Conservation (phyloP, 2,888 invertebrate species). For the Kryphioiulus occultus region DNA sequence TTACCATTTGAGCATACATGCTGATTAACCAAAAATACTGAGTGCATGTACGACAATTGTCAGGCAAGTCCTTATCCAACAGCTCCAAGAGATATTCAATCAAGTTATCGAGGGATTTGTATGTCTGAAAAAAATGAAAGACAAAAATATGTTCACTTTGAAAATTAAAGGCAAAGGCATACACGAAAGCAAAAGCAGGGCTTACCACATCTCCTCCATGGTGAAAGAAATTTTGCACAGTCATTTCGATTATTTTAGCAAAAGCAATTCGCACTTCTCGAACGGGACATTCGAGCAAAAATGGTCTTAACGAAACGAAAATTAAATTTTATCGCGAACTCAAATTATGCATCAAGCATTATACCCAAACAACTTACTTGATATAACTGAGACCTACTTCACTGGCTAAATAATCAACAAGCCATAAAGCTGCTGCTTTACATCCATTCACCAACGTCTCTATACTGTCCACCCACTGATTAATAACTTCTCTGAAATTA, state of each 20-base stretch:
- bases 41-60: constrained; percentile 62
- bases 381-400: constrained; percentile 61
- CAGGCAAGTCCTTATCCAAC: constrained; percentile 63
- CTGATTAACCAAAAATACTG: constrained; percentile 64
- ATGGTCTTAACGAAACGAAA: constrained; percentile 58
- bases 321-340: background rate
- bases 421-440: constrained; percentile 61
- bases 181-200: background rate
- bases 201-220: constrained; percentile 51
- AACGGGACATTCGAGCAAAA: constrained; percentile 63
- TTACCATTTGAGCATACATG: constrained; percentile 63
- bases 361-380: constrained; percentile 58
- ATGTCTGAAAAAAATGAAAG: constrained; percentile 44
- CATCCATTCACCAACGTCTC: constrained; percentile 59
- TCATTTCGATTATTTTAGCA: constrained; percentile 61
- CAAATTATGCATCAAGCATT: background rate
- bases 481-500: constrained; percentile 59
- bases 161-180: background rate
- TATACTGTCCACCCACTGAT: constrained; percentile 61
- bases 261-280: constrained; percentile 62
- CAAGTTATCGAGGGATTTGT: constrained; percentile 57
- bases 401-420: constrained; percentile 61
- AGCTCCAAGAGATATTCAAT: constrained; percentile 61
- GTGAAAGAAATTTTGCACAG: constrained; percentile 59
- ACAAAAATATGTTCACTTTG: constrained; percentile 33